These are phyloP conservation scores for Ormyrus pomaceus DNA, from an alignment of 2,888 invertebrate species.

Conservation along the genomic window DNA sequence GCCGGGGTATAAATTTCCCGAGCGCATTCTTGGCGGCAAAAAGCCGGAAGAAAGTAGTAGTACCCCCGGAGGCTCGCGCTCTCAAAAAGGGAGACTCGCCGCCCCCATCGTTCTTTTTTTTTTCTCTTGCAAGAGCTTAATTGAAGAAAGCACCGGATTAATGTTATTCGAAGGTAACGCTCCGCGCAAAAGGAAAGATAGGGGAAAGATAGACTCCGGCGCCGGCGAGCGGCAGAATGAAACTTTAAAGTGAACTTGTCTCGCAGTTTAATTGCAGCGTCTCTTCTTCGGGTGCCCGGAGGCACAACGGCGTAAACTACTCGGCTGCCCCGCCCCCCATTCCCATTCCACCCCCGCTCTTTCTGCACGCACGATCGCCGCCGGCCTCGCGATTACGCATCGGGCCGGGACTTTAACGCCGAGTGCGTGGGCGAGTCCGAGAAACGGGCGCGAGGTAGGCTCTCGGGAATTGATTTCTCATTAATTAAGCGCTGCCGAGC, in stretches of 20 bases:
- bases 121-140: conserved; percentile 24
- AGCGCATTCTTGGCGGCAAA: neutral
- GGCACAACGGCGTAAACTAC: neutral
- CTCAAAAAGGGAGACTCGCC: conserved; percentile 12
- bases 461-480: conserved; percentile 70
- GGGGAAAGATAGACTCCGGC: conserved; percentile 34
- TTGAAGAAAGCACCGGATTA: conserved; percentile 52
- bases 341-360: neutral
- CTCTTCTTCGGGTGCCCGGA: conserved; percentile 12
- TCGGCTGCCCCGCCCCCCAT: neutral
- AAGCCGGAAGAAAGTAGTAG: neutral
- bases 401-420: neutral
- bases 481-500: conserved; percentile 59
- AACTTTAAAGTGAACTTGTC: conserved; percentile 52
- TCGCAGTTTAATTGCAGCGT: conserved; percentile 47
- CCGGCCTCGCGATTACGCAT: neutral
- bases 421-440: neutral
- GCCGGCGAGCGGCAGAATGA: conserved; percentile 34
- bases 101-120: conserved; percentile 8
- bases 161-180: conserved; percentile 38
- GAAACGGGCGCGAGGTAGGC: neutral
- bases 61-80: neutral
- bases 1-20: conserved; percentile 7
- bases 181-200: conserved; percentile 26
- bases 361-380: neutral